phyloP scores from a whole-genome alignment of 2,797 vertebrate species.

The Hippopotamyrus pictus region DNA sequence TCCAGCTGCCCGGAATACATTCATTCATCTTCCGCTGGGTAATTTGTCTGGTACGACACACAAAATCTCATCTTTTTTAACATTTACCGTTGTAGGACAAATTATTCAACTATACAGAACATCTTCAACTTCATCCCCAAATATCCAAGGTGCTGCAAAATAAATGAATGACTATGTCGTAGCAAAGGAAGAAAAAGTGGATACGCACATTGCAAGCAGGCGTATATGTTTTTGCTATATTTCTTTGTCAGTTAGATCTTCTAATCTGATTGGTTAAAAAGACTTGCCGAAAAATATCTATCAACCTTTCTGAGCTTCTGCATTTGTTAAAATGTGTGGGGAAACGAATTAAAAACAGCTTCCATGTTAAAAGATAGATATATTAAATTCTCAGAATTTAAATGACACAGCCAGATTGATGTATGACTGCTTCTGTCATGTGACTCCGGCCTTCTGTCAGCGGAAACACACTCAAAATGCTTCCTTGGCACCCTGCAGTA shows the following conservation, averaged over 20 bases:
- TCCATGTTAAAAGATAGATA: not conserved
- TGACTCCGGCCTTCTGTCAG: not conserved
- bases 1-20: not conserved
- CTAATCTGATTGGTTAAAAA: conserved; percentile 24
- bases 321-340: not conserved
- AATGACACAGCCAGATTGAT: not conserved
- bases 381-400: conserved; percentile 3
- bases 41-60: not conserved
- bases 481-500: not conserved
- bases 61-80: not conserved
- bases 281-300: not conserved
- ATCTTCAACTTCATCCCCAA: conserved; percentile 14
- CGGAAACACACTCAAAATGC: not conserved
- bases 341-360: not conserved
- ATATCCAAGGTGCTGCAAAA: conserved; percentile 22
- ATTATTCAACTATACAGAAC: conserved; percentile 17
- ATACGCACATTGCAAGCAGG: not conserved
- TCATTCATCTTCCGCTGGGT: not conserved
- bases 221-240: not conserved
- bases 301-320: conserved; percentile 1
- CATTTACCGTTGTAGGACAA: conserved; percentile 9
- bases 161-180: conserved; percentile 7
- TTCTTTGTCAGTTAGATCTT: conserved; percentile 31
- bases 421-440: not conserved
- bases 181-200: conserved; percentile 14